A percentile compares a stretch with the other conserved stretches of the same genome.
Conservation (phyloP, 2,888 invertebrate genomes). For the Caenorhabditis macrosperma region DNA sequence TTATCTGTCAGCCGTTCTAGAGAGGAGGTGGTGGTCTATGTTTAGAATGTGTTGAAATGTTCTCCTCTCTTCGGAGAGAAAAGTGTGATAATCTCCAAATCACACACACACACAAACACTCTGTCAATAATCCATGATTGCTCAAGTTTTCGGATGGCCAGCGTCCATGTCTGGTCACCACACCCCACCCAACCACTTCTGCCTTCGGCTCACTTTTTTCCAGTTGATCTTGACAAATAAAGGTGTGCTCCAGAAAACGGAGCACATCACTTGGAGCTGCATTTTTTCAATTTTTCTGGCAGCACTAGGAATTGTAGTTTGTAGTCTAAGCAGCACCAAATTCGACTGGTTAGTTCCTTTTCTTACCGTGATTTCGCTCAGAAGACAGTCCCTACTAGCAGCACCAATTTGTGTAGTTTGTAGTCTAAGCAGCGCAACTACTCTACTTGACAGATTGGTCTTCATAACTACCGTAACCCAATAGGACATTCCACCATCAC, state of each 20-base stretch:
- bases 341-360: no score
- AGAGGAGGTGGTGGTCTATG: no score
- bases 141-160: conserved; percentile 43
- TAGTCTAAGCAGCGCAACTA: no score
- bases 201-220: not conserved
- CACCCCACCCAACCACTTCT: not conserved
- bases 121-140: conserved; percentile 8
- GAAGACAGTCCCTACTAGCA: no score
- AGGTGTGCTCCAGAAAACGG: conserved; percentile 18
- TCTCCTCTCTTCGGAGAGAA: not conserved
- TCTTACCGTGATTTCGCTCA: no score
- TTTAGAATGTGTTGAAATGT: not conserved
- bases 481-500: no score
- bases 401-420: no score
- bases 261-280: no score
- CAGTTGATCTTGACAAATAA: conserved; percentile 9
- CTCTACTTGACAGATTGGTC: no score
- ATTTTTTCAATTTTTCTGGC: not conserved
- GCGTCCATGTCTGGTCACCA: conserved; percentile 43
- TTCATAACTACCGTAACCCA: no score
- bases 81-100: conserved; percentile 35
- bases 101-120: conserved; percentile 10
- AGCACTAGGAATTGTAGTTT: not conserved
- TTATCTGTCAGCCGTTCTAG: no score
- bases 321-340: no score